Evolutionary conservation across 2,113 vertebrate species (phyloP).

Genomic region (Hiodon alosoides): DNA sequence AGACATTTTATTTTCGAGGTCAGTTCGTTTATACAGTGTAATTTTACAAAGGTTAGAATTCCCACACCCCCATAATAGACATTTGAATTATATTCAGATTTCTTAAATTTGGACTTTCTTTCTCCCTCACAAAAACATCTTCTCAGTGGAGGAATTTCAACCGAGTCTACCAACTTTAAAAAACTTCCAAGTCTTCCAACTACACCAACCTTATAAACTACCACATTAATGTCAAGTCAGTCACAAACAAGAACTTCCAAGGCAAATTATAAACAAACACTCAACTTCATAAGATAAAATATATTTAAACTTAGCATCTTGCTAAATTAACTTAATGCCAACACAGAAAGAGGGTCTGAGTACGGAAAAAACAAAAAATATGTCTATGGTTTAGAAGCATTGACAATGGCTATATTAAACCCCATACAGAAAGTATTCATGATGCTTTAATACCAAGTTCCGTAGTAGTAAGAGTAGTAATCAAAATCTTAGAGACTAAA

Average conservation of each 20-base stretch:
- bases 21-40: background rate
- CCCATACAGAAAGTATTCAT: constrained; percentile 31
- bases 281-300: background rate
- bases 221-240: too few species aligned
- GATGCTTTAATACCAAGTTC: background rate
- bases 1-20: constrained; percentile 7
- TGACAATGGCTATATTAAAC: constrained; percentile 31
- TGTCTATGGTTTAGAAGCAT: constrained; percentile 18
- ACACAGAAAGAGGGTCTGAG: background rate
- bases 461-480: too few species aligned
- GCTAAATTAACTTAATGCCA: constrained; percentile 23
- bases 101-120: background rate
- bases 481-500: too few species aligned
- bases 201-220: too few species aligned
- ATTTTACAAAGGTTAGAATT: background rate
- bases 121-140: background rate
- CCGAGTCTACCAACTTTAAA: too few species aligned
- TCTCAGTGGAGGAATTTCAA: background rate
- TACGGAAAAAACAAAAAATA: background rate
- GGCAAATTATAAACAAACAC: too few species aligned
- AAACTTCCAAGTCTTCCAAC: too few species aligned
- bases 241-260: too few species aligned
- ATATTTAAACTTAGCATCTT: too few species aligned
- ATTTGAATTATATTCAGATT: too few species aligned
- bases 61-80: too few species aligned